Conservation (phyloP, 2,888 invertebrate species). For the Lepeophtheirus nordmannii region DNA sequence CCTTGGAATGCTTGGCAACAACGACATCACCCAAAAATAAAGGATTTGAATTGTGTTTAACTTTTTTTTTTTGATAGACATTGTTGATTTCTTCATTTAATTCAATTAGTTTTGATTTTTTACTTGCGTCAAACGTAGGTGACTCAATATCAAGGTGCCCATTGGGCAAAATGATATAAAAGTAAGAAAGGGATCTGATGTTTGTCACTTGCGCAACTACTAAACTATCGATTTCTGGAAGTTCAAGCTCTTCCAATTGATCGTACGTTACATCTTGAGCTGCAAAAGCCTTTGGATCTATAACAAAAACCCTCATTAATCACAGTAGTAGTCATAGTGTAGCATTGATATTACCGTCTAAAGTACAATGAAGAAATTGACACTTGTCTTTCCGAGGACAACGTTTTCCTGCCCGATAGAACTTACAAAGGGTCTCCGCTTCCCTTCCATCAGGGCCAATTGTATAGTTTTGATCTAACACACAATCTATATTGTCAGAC, state of each 20-base stretch:
- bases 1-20: not conserved
- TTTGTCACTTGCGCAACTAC: not conserved
- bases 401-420: not conserved
- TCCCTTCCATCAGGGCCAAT: not conserved
- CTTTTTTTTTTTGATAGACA: not conserved
- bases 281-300: slow-evolving; percentile 2
- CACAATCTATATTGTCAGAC: not conserved
- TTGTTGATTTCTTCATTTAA: not conserved
- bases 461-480: not conserved
- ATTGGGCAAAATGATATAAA: not conserved
- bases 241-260: slow-evolving; percentile 4
- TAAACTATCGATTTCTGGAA: not conserved
- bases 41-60: not conserved
- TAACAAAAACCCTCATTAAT: not conserved
- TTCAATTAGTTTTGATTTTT: not conserved
- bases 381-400: not conserved
- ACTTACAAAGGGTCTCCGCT: not conserved
- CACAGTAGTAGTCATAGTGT: not conserved
- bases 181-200: not conserved
- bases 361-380: not conserved
- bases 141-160: not conserved
- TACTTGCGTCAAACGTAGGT: not conserved
- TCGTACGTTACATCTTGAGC: not conserved
- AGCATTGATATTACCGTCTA: not conserved
- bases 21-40: not conserved